Evolutionary conservation across 2,797 vertebrate species (phyloP).

Genomic region (Brachymystax lenok): DNA sequence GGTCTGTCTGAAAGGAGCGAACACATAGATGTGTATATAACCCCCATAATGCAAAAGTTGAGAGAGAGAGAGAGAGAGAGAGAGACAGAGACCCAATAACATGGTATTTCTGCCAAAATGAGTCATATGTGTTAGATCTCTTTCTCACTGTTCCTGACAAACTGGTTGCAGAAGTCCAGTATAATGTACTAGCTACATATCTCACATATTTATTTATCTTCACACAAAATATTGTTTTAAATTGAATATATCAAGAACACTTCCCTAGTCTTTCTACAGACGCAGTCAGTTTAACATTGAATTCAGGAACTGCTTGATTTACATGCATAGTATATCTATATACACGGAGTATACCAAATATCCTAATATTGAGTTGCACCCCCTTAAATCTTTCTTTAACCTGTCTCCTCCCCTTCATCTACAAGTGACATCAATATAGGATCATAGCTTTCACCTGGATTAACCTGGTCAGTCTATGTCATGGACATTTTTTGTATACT

Average conservation of each 20-base stretch:
- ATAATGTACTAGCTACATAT: conserved; percentile 39
- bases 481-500: no score
- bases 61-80: neutral
- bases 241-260: neutral
- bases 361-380: no score
- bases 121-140: conserved; percentile 40
- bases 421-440: no score
- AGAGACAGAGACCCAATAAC: neutral
- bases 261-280: neutral
- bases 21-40: no score
- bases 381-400: no score
- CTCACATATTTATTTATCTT: conserved; percentile 9
- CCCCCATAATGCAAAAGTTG: neutral
- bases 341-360: no score
- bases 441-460: no score
- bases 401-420: no score
- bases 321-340: neutral
- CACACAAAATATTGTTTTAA: conserved; percentile 6
- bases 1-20: no score
- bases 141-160: conserved; percentile 25
- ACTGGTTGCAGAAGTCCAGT: conserved; percentile 31
- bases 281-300: neutral
- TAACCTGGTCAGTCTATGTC: no score
- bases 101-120: conserved; percentile 30
- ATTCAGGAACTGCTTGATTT: neutral